Evolutionary conservation across 2,888 invertebrate species (phyloP).

Genomic region (Carcina quercana): DNA sequence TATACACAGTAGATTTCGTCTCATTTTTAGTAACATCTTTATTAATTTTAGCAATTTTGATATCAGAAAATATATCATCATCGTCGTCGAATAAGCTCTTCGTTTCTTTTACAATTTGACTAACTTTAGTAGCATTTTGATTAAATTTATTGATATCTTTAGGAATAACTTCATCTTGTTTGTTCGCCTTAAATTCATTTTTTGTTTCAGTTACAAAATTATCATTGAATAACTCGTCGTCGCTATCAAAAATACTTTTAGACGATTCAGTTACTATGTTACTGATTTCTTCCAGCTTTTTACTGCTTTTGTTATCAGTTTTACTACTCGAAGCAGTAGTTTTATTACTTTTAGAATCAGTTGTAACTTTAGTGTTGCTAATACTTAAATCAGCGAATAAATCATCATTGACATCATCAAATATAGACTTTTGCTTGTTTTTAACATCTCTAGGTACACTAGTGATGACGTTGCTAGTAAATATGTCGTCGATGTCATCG

Average conservation of each 20-base stretch:
- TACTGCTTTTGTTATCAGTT: constrained; percentile 7
- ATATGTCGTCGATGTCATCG: constrained; percentile 64
- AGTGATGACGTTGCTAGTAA: constrained; percentile 35
- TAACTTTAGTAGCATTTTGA: not conserved
- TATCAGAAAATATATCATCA: constrained; percentile 33
- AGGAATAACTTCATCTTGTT: not conserved
- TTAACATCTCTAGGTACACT: constrained; percentile 26
- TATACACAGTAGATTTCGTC: not conserved
- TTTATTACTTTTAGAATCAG: not conserved
- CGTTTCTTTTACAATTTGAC: constrained; percentile 9
- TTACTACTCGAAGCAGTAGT: constrained; percentile 2
- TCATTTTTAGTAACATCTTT: too few species aligned
- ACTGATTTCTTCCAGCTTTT: too few species aligned
- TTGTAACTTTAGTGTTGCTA: constrained; percentile 7
- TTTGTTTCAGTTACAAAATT: constrained; percentile 7
- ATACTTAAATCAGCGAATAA: constrained; percentile 29
- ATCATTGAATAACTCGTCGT: too few species aligned
- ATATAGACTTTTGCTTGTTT: constrained; percentile 37
- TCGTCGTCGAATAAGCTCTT: constrained; percentile 39
- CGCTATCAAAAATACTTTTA: constrained; percentile 38
- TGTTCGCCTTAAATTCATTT: not conserved
- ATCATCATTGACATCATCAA: constrained; percentile 47
- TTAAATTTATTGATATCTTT: not conserved
- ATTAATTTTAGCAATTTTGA: constrained; percentile 3
- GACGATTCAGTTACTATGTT: too few species aligned